Evolutionary conservation across 2,797 vertebrate genomes (phyloP), one percentile per base, ranked within the genome.

Genomic region (Gallinago solitaria): DNA sequence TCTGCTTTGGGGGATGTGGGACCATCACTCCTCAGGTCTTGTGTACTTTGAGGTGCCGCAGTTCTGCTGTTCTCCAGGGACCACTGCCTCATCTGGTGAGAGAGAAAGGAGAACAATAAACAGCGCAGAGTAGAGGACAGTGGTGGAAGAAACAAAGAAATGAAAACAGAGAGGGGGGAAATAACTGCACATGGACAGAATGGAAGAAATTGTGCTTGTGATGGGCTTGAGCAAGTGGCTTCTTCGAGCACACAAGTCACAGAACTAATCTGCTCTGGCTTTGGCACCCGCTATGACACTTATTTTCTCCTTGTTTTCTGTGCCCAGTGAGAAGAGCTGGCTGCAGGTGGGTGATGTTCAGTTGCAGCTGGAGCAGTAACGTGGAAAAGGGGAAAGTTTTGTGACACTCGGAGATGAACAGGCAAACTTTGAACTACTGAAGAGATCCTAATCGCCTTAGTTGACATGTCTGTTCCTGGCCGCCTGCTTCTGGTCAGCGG

Each of bases 221-320:
- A 16, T 48, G 64, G 59, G 33, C 11, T 45, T 68, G 81, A 76
- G 53, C 53, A 41, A 12, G 37, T 64, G 3, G 5, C 24, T 67
- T 19, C 51, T 63, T 28, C 20, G 16, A 21, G 45, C 8, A 41
- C 37, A 8, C 3, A n/a, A 41, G 41, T 43, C 43, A 6, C 30
- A 56, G 69, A 63, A 10, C 14, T 27, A 35, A 8, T 65, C 39
- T 60, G 64, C 37, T 73, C 54, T 60, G 70, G n/a, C 70, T 69
- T 35, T 67, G 57, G 10, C 54, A 45, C 41, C 28, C 0, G 0
- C 4, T 14, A 17, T 0, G 5, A 24, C 28, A 6, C 39, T 16
- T 64, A 41, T 41, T 16, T 16, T 41, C 41, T 57, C 39, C 47
- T n/a, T 56, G 23, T 20, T 73, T 60, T 1, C 41, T 45, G 68